A percentile compares a stretch with the other conserved stretches of the same genome.
Conservation (phyloP, 2,888 invertebrate genomes). For the Eupeodes luniger region DNA sequence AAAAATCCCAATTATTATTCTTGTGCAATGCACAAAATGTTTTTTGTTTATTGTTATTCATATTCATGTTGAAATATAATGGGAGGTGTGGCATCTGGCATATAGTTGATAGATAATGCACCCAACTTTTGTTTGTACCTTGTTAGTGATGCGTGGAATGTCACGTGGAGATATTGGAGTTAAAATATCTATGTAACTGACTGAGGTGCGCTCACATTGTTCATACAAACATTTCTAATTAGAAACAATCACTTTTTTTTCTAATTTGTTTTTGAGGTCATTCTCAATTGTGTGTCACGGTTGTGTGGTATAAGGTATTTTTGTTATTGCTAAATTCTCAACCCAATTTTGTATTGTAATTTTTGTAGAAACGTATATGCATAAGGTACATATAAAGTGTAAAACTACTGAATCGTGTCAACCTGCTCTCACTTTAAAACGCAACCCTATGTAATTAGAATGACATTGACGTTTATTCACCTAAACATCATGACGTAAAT, state of each 20-base stretch:
- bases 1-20: slow-evolving; percentile 6
- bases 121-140: slow-evolving; percentile 6
- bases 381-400: no score
- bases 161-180: slow-evolving; percentile 46
- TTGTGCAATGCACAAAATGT: slow-evolving; percentile 17
- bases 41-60: slow-evolving; percentile 18
- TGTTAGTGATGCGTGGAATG: slow-evolving; percentile 61
- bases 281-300: slow-evolving; percentile 13
- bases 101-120: slow-evolving; percentile 14
- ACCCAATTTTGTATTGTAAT: not conserved
- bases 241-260: slow-evolving; percentile 15
- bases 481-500: no score
- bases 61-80: not conserved
- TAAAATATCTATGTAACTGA: not conserved
- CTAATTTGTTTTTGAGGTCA: not conserved
- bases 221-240: not conserved
- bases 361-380: not conserved
- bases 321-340: not conserved
- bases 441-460: no score
- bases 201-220: slow-evolving; percentile 1
- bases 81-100: not conserved
- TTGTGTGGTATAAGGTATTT: not conserved
- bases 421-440: no score
- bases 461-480: no score
- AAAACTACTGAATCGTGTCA: no score